A percentile compares a stretch with the other conserved stretches of the same genome.
phyloP scores from a whole-genome alignment of 2,113 vertebrate species.

The Tursiops truncatus region DNA sequence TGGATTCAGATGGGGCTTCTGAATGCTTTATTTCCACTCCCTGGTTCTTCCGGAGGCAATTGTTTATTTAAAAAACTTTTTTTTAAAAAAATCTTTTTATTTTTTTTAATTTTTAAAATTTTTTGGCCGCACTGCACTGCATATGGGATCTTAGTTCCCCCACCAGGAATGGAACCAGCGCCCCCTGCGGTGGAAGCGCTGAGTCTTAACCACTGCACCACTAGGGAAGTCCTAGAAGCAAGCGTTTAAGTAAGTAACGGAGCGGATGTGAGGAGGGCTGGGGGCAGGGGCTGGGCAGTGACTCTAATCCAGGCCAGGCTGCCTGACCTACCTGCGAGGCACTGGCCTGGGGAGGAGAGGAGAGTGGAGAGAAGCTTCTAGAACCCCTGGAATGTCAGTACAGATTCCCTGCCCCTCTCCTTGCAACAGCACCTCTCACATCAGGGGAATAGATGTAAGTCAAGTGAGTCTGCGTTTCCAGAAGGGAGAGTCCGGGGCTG shows the following conservation, averaged over 20 bases:
- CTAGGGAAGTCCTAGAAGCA: background rate
- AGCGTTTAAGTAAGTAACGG: conserved; percentile 25
- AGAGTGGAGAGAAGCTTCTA: background rate
- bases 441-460: background rate
- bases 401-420: background rate
- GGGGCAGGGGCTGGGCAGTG: fast-evolving
- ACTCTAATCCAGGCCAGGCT: background rate
- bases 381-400: background rate
- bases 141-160: background rate
- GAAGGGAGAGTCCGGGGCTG: background rate
- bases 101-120: no score
- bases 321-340: background rate
- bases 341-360: background rate
- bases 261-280: conserved; percentile 30
- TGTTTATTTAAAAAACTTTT: background rate
- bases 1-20: conserved; percentile 25
- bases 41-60: conserved; percentile 59
- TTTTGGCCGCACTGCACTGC: no score
- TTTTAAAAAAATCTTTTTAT: no score
- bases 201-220: background rate
- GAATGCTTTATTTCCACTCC: conserved; percentile 60
- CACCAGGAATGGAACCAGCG: background rate
- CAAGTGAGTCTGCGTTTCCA: background rate
- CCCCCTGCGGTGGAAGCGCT: background rate
- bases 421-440: background rate